phyloP scores from a whole-genome alignment of 2,113 vertebrate species.

The Microcebus murinus region DNA sequence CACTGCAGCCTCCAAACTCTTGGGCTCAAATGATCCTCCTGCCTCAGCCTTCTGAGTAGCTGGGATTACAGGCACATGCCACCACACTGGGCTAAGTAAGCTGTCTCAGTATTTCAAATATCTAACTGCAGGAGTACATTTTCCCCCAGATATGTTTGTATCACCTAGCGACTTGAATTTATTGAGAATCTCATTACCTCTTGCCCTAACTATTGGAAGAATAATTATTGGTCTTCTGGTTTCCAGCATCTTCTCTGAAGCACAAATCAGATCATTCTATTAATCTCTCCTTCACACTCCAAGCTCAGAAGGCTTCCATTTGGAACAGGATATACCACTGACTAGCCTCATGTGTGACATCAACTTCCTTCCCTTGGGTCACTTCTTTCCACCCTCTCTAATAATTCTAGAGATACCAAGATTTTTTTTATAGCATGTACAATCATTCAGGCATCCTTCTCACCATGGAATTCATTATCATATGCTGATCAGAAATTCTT shows the following conservation, averaged over 20 bases:
- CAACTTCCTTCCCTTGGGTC: background rate
- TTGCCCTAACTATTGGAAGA: background rate
- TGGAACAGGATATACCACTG: background rate
- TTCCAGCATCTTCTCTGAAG: background rate
- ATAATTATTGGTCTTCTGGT: background rate
- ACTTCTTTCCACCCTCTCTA: background rate
- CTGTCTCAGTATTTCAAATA: background rate
- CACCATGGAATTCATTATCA: background rate
- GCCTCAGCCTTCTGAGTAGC: no score
- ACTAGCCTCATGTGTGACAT: background rate
- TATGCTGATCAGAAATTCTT: background rate
- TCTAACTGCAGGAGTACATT: background rate
- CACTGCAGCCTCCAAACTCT: no score
- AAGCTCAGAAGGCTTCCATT: background rate
- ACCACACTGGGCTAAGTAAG: background rate
- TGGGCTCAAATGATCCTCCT: no score
- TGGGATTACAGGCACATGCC: no score
- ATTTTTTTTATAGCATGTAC: background rate
- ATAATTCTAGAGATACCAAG: background rate
- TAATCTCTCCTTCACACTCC: background rate
- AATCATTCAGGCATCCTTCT: background rate
- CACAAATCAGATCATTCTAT: background rate
- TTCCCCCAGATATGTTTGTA: background rate
- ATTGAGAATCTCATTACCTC: background rate
- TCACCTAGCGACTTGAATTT: background rate